phyloP scores from a whole-genome alignment of 2,888 invertebrate species.

The Campoplex nolae region DNA sequence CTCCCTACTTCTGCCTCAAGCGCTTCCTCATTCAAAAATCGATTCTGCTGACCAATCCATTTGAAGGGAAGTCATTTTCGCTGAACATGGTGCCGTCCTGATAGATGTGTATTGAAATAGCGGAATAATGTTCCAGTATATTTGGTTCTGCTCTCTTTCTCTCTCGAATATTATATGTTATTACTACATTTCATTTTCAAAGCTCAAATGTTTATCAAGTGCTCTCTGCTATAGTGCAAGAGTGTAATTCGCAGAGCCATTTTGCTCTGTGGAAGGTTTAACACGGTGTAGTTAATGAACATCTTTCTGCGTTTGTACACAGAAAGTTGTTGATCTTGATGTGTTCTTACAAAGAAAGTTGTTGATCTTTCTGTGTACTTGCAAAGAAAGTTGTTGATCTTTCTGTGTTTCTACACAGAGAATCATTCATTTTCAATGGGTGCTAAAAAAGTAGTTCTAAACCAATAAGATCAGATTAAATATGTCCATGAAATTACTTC shows the following conservation, averaged over 20 bases:
- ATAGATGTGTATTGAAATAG: not conserved
- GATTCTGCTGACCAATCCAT: not conserved
- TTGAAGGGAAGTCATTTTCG: not conserved
- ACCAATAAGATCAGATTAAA: not conserved
- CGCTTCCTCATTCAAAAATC: not conserved
- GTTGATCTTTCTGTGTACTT: not conserved
- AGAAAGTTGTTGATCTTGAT: no score
- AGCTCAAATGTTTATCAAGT: not conserved
- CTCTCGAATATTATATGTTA: not conserved
- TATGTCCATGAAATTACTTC: not conserved
- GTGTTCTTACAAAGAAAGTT: not conserved
- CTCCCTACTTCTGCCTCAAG: not conserved
- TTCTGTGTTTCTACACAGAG: not conserved
- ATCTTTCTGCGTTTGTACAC: no score
- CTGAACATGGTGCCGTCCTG: not conserved
- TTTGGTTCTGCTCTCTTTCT: not conserved
- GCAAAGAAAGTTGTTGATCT: no score
- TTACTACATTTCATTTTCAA: no score
- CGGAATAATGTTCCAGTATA: not conserved
- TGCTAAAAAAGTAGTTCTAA: not conserved
- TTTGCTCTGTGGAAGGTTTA: not conserved
- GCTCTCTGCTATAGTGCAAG: not conserved
- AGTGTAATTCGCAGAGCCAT: not conserved
- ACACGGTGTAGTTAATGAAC: no score
- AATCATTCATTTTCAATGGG: not conserved